Evolutionary conservation across 1,140 invertebrate genomes (phyloP), one percentile per base, ranked within the genome.

Genomic region (Dinothrombium tinctorium): DNA sequence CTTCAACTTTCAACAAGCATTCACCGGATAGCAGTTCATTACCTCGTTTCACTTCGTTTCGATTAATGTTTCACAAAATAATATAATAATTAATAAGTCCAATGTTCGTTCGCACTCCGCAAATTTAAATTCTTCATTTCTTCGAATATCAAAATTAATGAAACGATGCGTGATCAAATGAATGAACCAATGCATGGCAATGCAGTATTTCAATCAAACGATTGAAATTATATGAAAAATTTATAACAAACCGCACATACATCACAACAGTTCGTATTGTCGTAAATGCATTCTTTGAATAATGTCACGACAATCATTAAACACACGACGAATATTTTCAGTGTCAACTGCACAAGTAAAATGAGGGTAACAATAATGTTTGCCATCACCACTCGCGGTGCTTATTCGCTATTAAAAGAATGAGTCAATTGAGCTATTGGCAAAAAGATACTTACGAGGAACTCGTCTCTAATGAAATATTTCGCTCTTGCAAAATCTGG

Each of bases 321-420:
- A 99, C 60, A 99, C 92, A 64, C 92, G 74, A 59, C 92, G 84
- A 62, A 99, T 98, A 69, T 99, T 99, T 68, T 99, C 92, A 44
- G 94, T 99, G 68, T 99, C 94, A 53, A 99, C 90, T 58, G 94
- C 94, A 70, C 92, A 98, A 48, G 94, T 99, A 66, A 98, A 98
- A 67, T 99, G 94, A 47, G 94, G 90, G 65, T 98, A 99, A 69
- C 90, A 98, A 65, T 94, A 95, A 64, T 98, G 92, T 61, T 92
- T 89, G 45, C 86, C 86, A 60, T 96, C 87, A 52, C 89, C 86
- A 59, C 80, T 86, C 46, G 86, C 87, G 53, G 89, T 95, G 63
- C 86, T 95, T 64, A 96, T 95, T 63, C 87, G 83, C 89, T 96
- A 68, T 15, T 4, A 2, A n/a, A 19, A 38, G 3, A 38, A 21